Base-by-base conservation (phyloP, 1,140 invertebrate species). In the Sycophaga agraensis region DNA sequence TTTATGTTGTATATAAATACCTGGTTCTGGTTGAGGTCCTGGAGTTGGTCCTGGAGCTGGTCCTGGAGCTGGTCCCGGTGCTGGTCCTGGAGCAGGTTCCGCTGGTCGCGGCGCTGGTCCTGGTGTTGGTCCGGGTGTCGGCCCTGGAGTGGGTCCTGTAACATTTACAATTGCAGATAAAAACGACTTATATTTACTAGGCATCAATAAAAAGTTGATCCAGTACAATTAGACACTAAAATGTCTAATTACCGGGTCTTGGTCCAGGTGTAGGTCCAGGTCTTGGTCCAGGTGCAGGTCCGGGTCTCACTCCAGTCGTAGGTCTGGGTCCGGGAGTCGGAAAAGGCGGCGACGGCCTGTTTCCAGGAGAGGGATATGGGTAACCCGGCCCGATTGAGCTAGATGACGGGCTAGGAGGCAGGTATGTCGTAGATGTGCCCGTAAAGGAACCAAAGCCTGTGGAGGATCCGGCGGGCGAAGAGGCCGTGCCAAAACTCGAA, bases 371-470 rank as follows among this genome's bases (percentile, higher is more conserved):
- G 4, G 73, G 70, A 63, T 73, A 73, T 5, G 69, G 67, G 46
- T 62, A 70, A 56, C 65, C 60, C 50, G 62, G 64, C 40, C 57
- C 42, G 40, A 50, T 17, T 35, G 37, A 19, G 51, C 49, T 24
- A 17, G 64, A 21, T 17, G 55, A 24, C 16, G 43, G 43, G n/a
- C 60, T 37, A 26, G 53, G 37, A 31, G 74, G 70, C 11, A 75
- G 58, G 49, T 75, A 80, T n/a, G 79, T 72, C 3, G 81, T 73
- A 0, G 76, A 77, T 26, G 61, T 59, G 2, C 39, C 53, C 0
- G 72, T 40, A 37, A 49, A 28, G 59, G 70, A 66, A 6, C 68
- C 11, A 45, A 43, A 22, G 64, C 69, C 65, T 4, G 72, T 49
- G n/a, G 71, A 59, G 21, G 54, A 67, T 31, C 68, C 42, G 39